Evolutionary conservation across 2,113 vertebrate genomes (phyloP), one percentile per base, ranked within the genome.

Genomic region (Eubucco bourcierii): DNA sequence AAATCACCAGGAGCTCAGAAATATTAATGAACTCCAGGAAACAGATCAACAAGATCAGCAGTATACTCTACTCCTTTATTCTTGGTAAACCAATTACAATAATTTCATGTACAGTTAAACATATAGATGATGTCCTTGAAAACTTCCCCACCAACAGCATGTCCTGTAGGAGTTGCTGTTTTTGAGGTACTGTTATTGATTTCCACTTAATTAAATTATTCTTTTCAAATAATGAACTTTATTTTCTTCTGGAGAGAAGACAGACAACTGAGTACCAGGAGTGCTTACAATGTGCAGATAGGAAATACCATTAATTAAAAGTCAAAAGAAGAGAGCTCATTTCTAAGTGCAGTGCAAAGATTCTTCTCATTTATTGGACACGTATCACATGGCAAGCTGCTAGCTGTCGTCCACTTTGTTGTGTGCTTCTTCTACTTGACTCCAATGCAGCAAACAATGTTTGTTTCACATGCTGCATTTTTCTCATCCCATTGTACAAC

Each of bases 391-490:
- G 34, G 29, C 33, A 79, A 76, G 29, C 68, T 63, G 58, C 74
- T 56, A 47, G 28, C 31, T 87, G 11, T 61, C 76, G 41, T 82
- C 44, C 65, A 25, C 7, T 3, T 28, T 85, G 79, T 46, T 71
- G 1, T 0, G 0, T 88, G 56, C 58, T 86, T 92, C 50, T 52
- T 13, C 72, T 90, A 55, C 77, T 75, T 79, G 61, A 46, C 33
- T 87, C 78, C 53, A 65, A 3, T 25, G 37, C 37, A 39, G 37
- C 37, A 39, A 39, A 39, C 37, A 33, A 2, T 65, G 65, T 46
- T 93, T 74, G 44, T 90, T 77, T 88, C 64, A 80, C 33, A 46
- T 80, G 15, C 70, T 95, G 8, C 56, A 28, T 95, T 71, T 71
- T 90, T 95, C 21, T 79, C 68, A 88, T 84, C 53, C 44, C 31